phyloP scores from a whole-genome alignment of 2,797 vertebrate genomes.

The Telmatherina bonti region DNA sequence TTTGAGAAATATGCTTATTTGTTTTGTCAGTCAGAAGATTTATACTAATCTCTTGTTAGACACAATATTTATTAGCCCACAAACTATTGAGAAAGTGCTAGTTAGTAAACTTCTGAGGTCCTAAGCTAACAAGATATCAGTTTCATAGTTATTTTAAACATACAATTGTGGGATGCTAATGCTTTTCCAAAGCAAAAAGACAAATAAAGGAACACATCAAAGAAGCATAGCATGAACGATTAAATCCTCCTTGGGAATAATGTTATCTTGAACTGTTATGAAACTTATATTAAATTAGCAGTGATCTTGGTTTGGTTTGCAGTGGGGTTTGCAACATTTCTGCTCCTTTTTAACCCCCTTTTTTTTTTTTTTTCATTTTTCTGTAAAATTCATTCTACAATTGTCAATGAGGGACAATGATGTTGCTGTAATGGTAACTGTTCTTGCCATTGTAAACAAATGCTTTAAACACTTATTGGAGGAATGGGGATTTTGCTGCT shows the following conservation, averaged over 20 bases:
- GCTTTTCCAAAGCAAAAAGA: background rate
- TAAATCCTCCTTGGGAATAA: background rate
- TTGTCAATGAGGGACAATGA: background rate
- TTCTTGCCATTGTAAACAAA: background rate
- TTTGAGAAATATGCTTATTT: background rate
- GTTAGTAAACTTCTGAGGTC: background rate
- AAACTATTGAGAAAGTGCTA: background rate
- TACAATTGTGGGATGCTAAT: background rate
- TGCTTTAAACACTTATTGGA: background rate
- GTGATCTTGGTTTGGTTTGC: background rate
- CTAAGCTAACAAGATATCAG: background rate
- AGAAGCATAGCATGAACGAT: background rate
- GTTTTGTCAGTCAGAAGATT: background rate
- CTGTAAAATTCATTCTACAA: background rate
- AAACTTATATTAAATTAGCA: background rate
- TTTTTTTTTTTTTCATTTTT: background rate
- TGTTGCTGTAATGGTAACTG: background rate
- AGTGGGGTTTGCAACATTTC: background rate
- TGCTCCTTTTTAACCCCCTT: background rate
- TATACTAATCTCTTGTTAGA: background rate
- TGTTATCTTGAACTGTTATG: background rate
- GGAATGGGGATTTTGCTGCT: background rate
- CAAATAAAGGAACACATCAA: background rate
- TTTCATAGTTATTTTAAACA: background rate
- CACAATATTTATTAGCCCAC: background rate